These are phyloP conservation scores for Drosophila varians DNA, from an alignment of 1,140 invertebrate species.

Conservation along the genomic window DNA sequence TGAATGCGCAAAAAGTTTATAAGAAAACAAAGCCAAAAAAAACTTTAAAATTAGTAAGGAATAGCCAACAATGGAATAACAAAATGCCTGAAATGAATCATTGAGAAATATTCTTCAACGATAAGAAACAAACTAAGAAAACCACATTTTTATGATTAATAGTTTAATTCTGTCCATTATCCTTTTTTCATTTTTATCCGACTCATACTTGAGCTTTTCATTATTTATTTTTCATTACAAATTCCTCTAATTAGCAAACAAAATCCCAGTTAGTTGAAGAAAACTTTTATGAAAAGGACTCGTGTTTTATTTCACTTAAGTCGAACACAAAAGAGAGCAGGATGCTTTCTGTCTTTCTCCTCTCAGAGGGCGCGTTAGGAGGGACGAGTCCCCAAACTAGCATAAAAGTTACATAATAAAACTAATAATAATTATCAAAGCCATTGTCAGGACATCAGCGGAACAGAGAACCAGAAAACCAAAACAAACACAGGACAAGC, in stretches of 20 bases:
- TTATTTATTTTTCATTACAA: constrained; percentile 5
- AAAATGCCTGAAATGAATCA: background rate
- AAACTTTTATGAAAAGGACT: constrained; percentile 5
- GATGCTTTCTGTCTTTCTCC: background rate
- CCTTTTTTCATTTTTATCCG: no score
- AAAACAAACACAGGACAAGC: constrained; percentile 30
- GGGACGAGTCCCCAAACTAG: constrained; percentile 50
- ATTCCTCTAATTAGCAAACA: constrained; percentile 57
- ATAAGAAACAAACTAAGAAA: background rate
- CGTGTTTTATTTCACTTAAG: constrained; percentile 46
- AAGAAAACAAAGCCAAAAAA: constrained; percentile 1
- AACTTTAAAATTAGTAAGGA: background rate
- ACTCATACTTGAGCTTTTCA: background rate
- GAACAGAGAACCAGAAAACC: constrained; percentile 36
- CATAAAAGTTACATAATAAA: constrained; percentile 76
- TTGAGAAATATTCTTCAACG: background rate
- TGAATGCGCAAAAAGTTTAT: constrained; percentile 17
- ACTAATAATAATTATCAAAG: constrained; percentile 80
- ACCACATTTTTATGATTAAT: background rate
- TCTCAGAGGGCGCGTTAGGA: constrained; percentile 33
- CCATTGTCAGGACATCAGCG: constrained; percentile 67
- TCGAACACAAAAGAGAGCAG: constrained; percentile 27
- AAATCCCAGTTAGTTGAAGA: constrained; percentile 19
- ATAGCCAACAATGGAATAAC: constrained; percentile 4
- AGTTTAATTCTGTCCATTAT: no score